These are phyloP conservation scores for Pheosia gnoma DNA, from an alignment of 2,888 invertebrate species.

Conservation along the genomic window DNA sequence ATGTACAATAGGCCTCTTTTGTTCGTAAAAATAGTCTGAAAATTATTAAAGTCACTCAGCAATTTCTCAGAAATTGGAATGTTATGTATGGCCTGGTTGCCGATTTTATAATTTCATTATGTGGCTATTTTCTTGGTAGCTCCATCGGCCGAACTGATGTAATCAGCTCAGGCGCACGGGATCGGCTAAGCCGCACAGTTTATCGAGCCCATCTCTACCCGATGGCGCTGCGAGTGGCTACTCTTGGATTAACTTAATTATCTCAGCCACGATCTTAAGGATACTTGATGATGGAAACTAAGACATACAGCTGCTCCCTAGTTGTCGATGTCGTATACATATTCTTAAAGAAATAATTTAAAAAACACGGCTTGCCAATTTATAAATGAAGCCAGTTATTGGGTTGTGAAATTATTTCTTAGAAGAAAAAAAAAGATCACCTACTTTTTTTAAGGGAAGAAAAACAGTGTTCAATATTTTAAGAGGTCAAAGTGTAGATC, in stretches of 20 bases:
- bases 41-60: slow-evolving; percentile 1
- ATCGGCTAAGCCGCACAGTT: slow-evolving; percentile 1
- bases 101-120: not conserved
- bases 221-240: slow-evolving; percentile 56
- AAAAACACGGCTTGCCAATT: too few relatives aligned
- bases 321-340: not conserved
- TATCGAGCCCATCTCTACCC: slow-evolving; percentile 9
- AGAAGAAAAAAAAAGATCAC: too few relatives aligned
- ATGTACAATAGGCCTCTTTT: slow-evolving; percentile 5
- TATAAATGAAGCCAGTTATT: too few relatives aligned
- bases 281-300: slow-evolving; percentile 51
- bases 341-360: too few relatives aligned
- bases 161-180: not conserved
- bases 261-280: slow-evolving; percentile 62
- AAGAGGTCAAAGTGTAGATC: too few relatives aligned
- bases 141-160: not conserved
- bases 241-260: slow-evolving; percentile 68
- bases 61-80: slow-evolving; percentile 3
- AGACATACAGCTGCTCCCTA: not conserved
- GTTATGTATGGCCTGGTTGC: slow-evolving; percentile 2
- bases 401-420: too few relatives aligned
- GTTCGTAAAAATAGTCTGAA: slow-evolving; percentile 2
- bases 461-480: too few relatives aligned
- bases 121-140: not conserved
- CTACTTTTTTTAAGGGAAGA: too few relatives aligned